These are phyloP conservation scores for Diarsia rubi DNA, from an alignment of 2,888 invertebrate genomes.

Conservation along the genomic window DNA sequence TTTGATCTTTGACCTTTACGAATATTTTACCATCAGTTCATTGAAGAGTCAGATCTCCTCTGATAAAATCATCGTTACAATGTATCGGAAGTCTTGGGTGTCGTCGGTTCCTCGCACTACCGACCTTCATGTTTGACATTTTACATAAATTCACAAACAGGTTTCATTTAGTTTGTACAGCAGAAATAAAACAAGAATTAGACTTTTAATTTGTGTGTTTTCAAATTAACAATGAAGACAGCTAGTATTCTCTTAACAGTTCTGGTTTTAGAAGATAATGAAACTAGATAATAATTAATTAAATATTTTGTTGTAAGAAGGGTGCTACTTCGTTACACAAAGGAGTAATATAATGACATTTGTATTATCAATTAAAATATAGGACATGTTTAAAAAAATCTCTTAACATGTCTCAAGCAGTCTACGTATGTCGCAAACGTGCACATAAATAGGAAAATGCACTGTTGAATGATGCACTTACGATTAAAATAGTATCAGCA, in stretches of 20 bases:
- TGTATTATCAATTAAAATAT: not conserved
- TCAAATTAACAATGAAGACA: conserved; percentile 36
- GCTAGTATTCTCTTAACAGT: conserved; percentile 13
- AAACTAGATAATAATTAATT: not conserved
- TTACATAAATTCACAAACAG: conserved; percentile 77
- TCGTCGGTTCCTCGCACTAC: conserved; percentile 76
- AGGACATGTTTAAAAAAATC: not conserved
- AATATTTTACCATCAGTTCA: conserved; percentile 29
- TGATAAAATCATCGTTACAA: conserved; percentile 48
- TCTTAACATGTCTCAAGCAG: not conserved
- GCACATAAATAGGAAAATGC: conserved; percentile 11
- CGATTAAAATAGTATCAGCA: conserved; percentile 55
- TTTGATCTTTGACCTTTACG: conserved; percentile 32
- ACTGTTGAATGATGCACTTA: conserved; percentile 27
- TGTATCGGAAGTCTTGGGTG: conserved; percentile 74
- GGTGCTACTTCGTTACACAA: not conserved
- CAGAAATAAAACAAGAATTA: conserved; percentile 63
- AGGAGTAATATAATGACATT: not conserved
- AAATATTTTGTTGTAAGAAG: not conserved
- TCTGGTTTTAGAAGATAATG: conserved; percentile 25
- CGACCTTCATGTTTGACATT: conserved; percentile 81
- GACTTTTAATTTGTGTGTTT: conserved; percentile 52
- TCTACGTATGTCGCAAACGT: conserved; percentile 6
- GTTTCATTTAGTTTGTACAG: conserved; percentile 71
- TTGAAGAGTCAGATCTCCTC: conserved; percentile 21